Evolutionary conservation across 2,888 invertebrate genomes (phyloP).

Genomic region (Zele albiditarsus): DNA sequence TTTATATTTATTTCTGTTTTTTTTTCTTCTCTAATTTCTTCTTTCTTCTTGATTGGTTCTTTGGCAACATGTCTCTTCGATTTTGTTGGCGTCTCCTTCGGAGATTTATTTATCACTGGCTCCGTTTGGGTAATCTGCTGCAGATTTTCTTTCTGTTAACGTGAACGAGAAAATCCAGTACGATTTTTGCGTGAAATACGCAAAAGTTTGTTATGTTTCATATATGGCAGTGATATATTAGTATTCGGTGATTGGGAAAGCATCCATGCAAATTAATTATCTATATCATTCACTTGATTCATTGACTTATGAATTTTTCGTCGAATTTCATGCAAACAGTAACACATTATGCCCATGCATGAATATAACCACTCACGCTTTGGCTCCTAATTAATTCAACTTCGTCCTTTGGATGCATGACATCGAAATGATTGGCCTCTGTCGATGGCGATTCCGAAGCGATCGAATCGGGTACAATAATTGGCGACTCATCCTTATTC

Average conservation of each 20-base stretch:
- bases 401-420: slow-evolving; percentile 88
- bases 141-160: slow-evolving; percentile 63
- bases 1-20: slow-evolving; percentile 50
- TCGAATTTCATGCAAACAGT: background rate
- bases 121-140: slow-evolving; percentile 60
- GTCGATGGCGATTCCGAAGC: slow-evolving; percentile 70
- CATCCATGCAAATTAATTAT: background rate
- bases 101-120: slow-evolving; percentile 62
- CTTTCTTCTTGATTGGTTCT: slow-evolving; percentile 61
- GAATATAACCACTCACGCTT: slow-evolving; percentile 71
- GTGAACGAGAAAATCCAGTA: slow-evolving; percentile 17
- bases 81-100: slow-evolving; percentile 69
- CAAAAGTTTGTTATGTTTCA: too few species aligned
- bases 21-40: slow-evolving; percentile 62
- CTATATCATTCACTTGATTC: background rate
- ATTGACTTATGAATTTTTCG: too few species aligned
- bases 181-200: background rate
- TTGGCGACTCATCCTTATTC: slow-evolving; percentile 81
- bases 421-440: slow-evolving; percentile 82
- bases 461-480: slow-evolving; percentile 66
- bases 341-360: background rate
- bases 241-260: background rate
- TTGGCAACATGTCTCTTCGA: slow-evolving; percentile 62
- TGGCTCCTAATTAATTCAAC: slow-evolving; percentile 75
- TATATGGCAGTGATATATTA: too few species aligned